phyloP scores from a whole-genome alignment of 2,797 vertebrate species.

The Synanceia verrucosa region DNA sequence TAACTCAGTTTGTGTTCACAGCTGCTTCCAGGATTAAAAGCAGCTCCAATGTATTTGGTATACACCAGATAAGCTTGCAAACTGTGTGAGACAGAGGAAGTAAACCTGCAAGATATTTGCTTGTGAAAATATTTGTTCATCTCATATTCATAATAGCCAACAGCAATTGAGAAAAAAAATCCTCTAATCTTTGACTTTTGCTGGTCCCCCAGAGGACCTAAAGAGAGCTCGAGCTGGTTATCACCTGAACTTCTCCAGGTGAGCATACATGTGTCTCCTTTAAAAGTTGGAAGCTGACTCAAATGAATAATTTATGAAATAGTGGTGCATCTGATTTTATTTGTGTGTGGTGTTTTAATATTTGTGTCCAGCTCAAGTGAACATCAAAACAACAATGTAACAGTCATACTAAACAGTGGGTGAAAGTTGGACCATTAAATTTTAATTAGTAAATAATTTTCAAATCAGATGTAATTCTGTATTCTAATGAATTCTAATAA shows the following conservation, averaged over 20 bases:
- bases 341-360: neutral
- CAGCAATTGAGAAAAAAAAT: neutral
- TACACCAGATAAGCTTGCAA: slow-evolving; percentile 25
- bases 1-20: slow-evolving; percentile 38
- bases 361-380: neutral
- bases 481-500: no score
- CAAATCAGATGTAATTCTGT: neutral
- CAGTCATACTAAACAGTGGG: no score
- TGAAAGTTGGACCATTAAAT: neutral
- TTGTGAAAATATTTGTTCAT: slow-evolving; percentile 7
- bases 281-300: slow-evolving; percentile 14
- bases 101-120: slow-evolving; percentile 27
- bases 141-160: slow-evolving; percentile 1
- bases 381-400: neutral
- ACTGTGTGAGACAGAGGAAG: neutral
- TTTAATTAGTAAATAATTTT: neutral
- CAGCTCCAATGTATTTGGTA: slow-evolving; percentile 5
- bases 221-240: neutral
- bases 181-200: slow-evolving; percentile 10
- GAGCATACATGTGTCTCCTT: neutral
- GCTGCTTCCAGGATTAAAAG: slow-evolving; percentile 36
- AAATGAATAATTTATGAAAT: slow-evolving; percentile 26
- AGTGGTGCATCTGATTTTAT: neutral
- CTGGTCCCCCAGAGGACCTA: slow-evolving; percentile 1
- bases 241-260: neutral